A percentile compares a stretch with the other conserved stretches of the same genome.
Evolutionary conservation across 2,888 invertebrate species (phyloP).

Genomic region (Caenorhabditis becei): DNA sequence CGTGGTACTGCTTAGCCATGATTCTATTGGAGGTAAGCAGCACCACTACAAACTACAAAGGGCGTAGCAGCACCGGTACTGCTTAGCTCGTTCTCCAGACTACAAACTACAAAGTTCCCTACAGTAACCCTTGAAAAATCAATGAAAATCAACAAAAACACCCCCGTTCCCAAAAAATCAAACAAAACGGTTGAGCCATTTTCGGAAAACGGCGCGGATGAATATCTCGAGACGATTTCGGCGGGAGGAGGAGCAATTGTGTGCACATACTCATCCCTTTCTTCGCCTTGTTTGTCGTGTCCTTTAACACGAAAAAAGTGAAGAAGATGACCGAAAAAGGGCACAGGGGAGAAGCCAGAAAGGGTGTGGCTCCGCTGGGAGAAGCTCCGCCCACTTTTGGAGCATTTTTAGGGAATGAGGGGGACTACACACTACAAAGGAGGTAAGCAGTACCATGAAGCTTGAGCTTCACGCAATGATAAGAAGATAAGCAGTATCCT

Average conservation of each 20-base stretch:
- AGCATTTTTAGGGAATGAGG: background rate
- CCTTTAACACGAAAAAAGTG: constrained; percentile 29
- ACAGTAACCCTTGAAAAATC: too few species aligned
- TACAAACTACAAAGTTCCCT: too few species aligned
- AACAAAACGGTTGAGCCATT: background rate
- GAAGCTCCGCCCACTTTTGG: constrained; percentile 13
- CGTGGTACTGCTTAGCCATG: too few species aligned
- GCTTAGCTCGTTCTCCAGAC: too few species aligned
- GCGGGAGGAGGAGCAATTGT: constrained; percentile 13
- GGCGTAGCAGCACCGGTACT: too few species aligned
- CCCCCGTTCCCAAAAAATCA: background rate
- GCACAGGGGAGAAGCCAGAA: background rate
- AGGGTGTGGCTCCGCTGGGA: background rate
- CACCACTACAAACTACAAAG: too few species aligned
- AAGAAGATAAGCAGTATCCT: too few species aligned
- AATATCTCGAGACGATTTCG: constrained; percentile 1
- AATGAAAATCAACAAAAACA: background rate
- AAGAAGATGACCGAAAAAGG: constrained; percentile 9
- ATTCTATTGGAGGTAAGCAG: too few species aligned
- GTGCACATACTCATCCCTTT: constrained; percentile 51
- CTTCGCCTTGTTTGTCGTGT: constrained; percentile 49
- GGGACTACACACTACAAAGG: background rate
- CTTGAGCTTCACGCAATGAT: too few species aligned
- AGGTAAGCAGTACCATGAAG: too few species aligned
- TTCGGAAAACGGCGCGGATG: background rate